Percentiles rank a stretch among this genome's conserved stretches.
Conservation (phyloP, 2,113 vertebrate genomes). For the Crocuta crocuta region DNA sequence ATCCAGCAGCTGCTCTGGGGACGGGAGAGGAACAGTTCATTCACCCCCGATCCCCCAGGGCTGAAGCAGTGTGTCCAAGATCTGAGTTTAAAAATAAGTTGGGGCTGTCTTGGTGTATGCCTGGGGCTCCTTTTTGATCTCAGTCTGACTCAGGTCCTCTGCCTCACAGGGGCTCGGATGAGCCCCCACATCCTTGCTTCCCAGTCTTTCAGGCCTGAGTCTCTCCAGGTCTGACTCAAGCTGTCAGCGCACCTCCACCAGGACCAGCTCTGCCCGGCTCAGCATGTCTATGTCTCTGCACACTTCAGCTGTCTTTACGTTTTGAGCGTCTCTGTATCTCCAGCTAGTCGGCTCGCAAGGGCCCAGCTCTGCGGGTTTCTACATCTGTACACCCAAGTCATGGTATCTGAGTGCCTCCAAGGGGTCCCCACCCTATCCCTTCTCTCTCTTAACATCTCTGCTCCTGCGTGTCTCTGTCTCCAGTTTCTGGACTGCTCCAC, state of each 20-base stretch:
- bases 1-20: slow-evolving; percentile 55
- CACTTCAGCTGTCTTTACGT: not conserved
- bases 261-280: not conserved
- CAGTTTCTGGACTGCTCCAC: not conserved
- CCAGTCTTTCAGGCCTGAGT: not conserved
- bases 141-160: not conserved
- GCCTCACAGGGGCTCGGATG: not conserved
- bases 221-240: not conserved
- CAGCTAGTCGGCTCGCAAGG: not conserved
- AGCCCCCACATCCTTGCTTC: not conserved
- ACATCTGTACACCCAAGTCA: not conserved
- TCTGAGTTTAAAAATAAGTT: slow-evolving; percentile 80
- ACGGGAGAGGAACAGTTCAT: slow-evolving; percentile 71
- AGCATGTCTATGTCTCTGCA: not conserved
- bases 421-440: not conserved
- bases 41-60: slow-evolving; percentile 75
- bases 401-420: not conserved
- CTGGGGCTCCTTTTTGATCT: slow-evolving; percentile 9
- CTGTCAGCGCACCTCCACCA: not conserved
- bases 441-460: not conserved
- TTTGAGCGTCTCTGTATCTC: not conserved
- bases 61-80: slow-evolving; percentile 65
- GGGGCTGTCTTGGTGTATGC: not conserved
- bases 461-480: not conserved
- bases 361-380: not conserved